Base-by-base conservation (phyloP, 1,140 invertebrate species). In the Nixonia krombeini region DNA sequence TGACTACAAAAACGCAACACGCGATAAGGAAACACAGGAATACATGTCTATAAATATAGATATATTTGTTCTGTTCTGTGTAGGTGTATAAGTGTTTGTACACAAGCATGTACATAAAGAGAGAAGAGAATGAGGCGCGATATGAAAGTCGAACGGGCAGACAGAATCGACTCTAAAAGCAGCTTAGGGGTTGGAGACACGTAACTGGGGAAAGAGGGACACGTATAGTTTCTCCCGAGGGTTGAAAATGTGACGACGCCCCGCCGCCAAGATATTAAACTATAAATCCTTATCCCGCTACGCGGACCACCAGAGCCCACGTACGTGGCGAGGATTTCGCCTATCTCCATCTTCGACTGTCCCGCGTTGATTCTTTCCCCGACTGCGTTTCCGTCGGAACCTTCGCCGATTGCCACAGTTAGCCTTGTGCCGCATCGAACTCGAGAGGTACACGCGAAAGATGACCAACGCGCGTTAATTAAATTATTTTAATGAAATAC, bases 251-350 rank as follows among this genome's bases (percentile, higher is more conserved):
- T 82, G 83, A 85, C 79, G 77, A 81, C 79, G 76, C 76, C 75
- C 78, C 66, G 71, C 72, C 73, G 79, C 75, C 79, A 79, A 85
- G 81, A 85, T 85, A 85, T 85, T 85, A 85, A 85, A 85, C 83
- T 85, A 84, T 85, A 85, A 85, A 85, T 85, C 82, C 79, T 85
- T 85, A 83, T 84, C 77, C 81, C 72, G 65, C 70, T 78, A 74
- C 57, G 72, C 66, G 77, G 77, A 78, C 74, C 79, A 55, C 77
- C 69, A 70, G 67, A 78, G 61, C 67, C 65, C 57, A 65, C 62
- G 64, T 68, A 74, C 69, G 70, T 68, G 58, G 64, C 69, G 33
- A 65, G 12, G 12, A 35, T 2, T 35, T 4, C 33, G 33, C 9
- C 13, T 13, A 2, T 13, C 33, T 2, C 13, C 13, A 35, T 35